Percentiles rank a stretch among this genome's conserved stretches.
Conservation (phyloP, 2,888 invertebrate genomes). For the Eupithecia centaureata region DNA sequence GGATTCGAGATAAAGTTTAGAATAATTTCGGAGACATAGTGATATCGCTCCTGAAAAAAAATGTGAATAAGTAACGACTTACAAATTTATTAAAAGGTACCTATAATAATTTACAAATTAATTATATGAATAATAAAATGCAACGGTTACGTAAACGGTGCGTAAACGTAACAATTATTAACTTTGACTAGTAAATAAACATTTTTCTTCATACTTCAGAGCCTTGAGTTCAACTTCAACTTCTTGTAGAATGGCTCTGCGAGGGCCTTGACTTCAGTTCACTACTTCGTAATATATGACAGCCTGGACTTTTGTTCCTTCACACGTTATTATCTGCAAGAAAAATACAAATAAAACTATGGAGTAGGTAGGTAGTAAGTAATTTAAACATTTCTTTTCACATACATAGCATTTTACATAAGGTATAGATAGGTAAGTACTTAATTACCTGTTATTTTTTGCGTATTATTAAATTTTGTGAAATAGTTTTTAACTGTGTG, state of each 20-base stretch:
- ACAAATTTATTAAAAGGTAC: background rate
- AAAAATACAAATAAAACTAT: conserved; percentile 20
- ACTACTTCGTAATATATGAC: conserved; percentile 62
- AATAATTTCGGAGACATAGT: no score
- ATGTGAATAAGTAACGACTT: background rate
- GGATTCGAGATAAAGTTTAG: no score
- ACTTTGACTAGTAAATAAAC: background rate
- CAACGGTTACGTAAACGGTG: background rate
- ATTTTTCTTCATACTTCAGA: background rate
- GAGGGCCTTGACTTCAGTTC: conserved; percentile 40
- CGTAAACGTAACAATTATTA: background rate
- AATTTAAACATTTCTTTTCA: no score
- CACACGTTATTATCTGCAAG: conserved; percentile 61
- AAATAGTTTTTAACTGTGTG: no score
- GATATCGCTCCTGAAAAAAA: background rate
- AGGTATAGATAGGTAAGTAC: no score
- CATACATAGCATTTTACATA: no score
- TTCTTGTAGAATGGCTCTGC: no score
- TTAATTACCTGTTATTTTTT: no score
- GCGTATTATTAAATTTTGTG: no score
- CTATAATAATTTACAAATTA: background rate
- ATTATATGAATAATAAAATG: background rate
- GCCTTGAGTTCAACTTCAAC: no score
- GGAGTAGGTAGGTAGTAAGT: background rate
- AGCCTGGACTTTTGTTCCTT: conserved; percentile 55